Evolutionary conservation across 1,140 invertebrate genomes (phyloP).

Genomic region (Carposina sasakii): DNA sequence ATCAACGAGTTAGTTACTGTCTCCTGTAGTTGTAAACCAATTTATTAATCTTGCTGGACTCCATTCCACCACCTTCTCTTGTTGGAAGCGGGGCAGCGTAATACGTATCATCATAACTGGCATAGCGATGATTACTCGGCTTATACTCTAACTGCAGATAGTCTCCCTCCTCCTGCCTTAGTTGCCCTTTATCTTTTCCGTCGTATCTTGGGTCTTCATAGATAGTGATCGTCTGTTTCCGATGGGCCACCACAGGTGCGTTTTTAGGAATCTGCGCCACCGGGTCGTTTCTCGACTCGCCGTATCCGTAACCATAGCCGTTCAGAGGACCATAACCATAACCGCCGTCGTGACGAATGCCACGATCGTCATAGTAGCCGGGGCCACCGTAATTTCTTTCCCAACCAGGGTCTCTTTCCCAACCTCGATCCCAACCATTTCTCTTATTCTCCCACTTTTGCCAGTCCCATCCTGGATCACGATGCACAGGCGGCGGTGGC

Average conservation of each 20-base stretch:
- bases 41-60: constrained; percentile 66
- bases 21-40: constrained; percentile 68
- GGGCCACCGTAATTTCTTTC: constrained; percentile 47
- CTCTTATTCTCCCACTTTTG: constrained; percentile 40
- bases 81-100: constrained; percentile 39
- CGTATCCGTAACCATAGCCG: constrained; percentile 65
- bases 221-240: constrained; percentile 71
- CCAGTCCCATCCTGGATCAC: constrained; percentile 45
- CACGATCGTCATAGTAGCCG: constrained; percentile 50
- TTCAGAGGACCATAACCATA: constrained; percentile 56
- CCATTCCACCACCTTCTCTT: constrained; percentile 37
- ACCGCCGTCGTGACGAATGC: constrained; percentile 47
- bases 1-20: constrained; percentile 28
- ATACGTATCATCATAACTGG: constrained; percentile 60
- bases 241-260: constrained; percentile 53
- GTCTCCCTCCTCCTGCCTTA: constrained; percentile 59
- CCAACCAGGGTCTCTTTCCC: constrained; percentile 44
- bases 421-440: constrained; percentile 38
- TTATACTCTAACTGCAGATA: constrained; percentile 59
- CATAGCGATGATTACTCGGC: constrained; percentile 62
- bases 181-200: constrained; percentile 45
- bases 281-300: constrained; percentile 46
- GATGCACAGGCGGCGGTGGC: constrained; percentile 20
- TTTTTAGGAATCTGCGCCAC: constrained; percentile 51
- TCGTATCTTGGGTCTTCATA: constrained; percentile 74